Base-by-base conservation (phyloP, 2,888 invertebrate genomes). In the Drosophila lutescens region DNA sequence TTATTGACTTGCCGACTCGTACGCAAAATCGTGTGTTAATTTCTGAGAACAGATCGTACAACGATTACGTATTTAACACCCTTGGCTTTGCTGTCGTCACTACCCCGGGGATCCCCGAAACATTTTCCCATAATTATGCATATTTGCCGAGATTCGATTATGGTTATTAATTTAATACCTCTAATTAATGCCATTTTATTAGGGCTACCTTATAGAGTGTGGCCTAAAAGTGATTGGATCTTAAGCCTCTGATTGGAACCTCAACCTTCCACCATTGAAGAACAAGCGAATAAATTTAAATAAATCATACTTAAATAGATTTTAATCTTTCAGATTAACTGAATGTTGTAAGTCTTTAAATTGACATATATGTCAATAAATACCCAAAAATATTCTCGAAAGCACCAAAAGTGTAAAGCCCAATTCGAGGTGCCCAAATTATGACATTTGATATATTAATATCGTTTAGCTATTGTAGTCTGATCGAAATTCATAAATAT, bases 401-500 rank as follows among this genome's bases (percentile, higher is more conserved):
- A 9, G 4, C 7, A 2, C 34, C 43, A 60, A 34, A 46, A 46
- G 46, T 17, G 53, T 62, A 51, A 32, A 10, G 8, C 36, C 50
- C 2, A 17, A 36, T 62, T 63, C 36, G 62, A 32, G 32, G 40
- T 30, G 9, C 9, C 17, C 23, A 43, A 43, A 36, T 34, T 7
- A 10, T 34, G 66, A 30, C 46, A 65, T 65, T 65, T 65, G 38
- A 53, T 65, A 53, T 46, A 65, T 65, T 66, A 54, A 47, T 47
- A 41, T 26, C 66, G 54, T 54, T 66, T 54, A 66, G 34, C 65
- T 65, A 40, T 65, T 65, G 54, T 66, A 20, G 34, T 40, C 23
- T 7, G 7, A 1, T 53, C 23, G 40, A 40, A n/a, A 46, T 47
- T 65, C 38, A 63, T 47, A 54, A 30, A 50, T 30, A 60, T 69